Base-by-base conservation (phyloP, 2,888 invertebrate species). In the Drosophila yooni region DNA sequence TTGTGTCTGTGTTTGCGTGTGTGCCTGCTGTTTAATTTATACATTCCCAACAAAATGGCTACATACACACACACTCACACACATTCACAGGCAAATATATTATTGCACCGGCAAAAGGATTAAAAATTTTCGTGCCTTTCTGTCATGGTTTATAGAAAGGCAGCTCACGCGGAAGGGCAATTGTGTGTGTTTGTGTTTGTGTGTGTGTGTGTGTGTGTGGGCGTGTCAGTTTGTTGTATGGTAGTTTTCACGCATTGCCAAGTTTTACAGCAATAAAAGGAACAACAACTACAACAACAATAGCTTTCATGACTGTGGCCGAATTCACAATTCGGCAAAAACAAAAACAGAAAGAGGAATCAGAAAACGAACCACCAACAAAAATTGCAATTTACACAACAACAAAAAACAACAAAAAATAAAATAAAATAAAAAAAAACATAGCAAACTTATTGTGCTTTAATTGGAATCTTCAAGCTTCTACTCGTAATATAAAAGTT, bases 51-150 rank as follows among this genome's bases (percentile, higher is more conserved):
- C 63, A 75, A 78, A 79, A 78, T 46, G 75, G 68, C 50, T 38
- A 56, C 25, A 46, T 25, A 58, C 54, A 58, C 40, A 34, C 65
- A 63, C 31, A 67, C 54, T 56, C 40, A 56, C 25, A 56, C 8
- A 33, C n/a, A 31, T 10, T 60, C 56, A 69, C 36, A 60, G 61
- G 57, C 58, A 72, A 61, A 83, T 75, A 82, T 88, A 87, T 89
- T 87, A 87, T 89, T 85, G 88, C 85, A 70, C 68, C 70, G 58
- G 83, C 85, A 71, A 86, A 85, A 72, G 89, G 87, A 89, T 87
- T 87, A 89, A 87, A 89, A 88, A 87, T 88, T 80, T 85, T 68
- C 81, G 72, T 79, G 81, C 76, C 79, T 74, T 76, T 67, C 75
- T 66, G 71, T 50, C 66, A 71, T 69, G 74, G 59, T 68, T 76